Evolutionary conservation across 2,888 invertebrate species (phyloP), one percentile per base, ranked within the genome.

Genomic region (Polydrusus tereticollis): DNA sequence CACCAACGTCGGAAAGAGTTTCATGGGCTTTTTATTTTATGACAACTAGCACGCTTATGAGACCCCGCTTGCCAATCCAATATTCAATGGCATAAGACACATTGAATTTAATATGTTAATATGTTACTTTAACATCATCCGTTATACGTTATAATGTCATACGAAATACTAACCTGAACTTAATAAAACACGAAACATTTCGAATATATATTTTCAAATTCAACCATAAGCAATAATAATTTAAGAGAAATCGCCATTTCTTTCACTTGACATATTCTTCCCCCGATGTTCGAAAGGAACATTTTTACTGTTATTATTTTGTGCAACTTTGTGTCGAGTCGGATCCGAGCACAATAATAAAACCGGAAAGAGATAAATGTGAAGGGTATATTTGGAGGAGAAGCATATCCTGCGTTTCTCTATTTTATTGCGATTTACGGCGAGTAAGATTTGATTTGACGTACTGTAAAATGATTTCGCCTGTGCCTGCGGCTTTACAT

Each of bases 221-320:
- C 2, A 36, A 36, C 3, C 12, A 36, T 36, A 36, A 36, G n/a
- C 36, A n/a, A 6, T 16, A 29, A 55, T 26, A 29, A 18, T 55
- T 55, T 55, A 16, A 55, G 29, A 29, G 16, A 29, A 18, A 55
- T 55, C 16, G 14, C 29, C 16, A 29, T 55, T 55, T n/a, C 29
- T 55, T 29, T 10, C 52, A 26, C 29, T 16, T 55, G 52, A 55
- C 52, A 55, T 55, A 29, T 29, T 55, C 52, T 29, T 29, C 16
- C 29, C 16, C 2, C 52, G 5, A 14, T 29, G 7, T 33, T 18
- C 29, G 29, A 55, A 52, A 52, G 18, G 52, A 55, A 55, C 52
- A 55, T 55, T 55, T 55, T 55, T 55, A 55, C 29, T 55, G 52
- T 55, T 55, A 55, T 55, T 55, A 55, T 55, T 55, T 55, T 55